A percentile compares a stretch with the other conserved stretches of the same genome.
Conservation (phyloP, 2,888 invertebrate species). For the Drosophila peninsularis region DNA sequence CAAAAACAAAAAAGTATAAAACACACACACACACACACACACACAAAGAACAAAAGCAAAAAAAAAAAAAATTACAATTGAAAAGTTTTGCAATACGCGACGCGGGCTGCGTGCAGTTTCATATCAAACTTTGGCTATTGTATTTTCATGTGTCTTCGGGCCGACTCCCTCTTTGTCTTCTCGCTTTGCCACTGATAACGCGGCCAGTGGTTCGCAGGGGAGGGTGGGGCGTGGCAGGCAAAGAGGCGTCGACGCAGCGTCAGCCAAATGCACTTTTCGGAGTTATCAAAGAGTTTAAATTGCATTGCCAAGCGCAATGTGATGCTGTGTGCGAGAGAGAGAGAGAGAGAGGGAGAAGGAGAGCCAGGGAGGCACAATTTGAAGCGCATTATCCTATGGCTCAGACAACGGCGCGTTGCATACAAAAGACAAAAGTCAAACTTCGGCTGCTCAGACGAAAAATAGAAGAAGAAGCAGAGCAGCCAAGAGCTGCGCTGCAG, state of each 20-base stretch:
- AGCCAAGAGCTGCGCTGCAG: slow-evolving; percentile 32
- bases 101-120: slow-evolving; percentile 69
- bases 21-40: slow-evolving; percentile 30
- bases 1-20: slow-evolving; percentile 6
- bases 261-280: slow-evolving; percentile 78
- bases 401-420: slow-evolving; percentile 26
- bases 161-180: slow-evolving; percentile 40
- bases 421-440: slow-evolving; percentile 77
- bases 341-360: neutral
- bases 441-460: slow-evolving; percentile 66
- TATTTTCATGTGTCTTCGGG: slow-evolving; percentile 77
- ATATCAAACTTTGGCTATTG: slow-evolving; percentile 80
- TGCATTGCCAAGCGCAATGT: slow-evolving; percentile 72
- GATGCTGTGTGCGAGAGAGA: slow-evolving; percentile 6
- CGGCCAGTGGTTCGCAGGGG: slow-evolving; percentile 10
- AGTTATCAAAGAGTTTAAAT: slow-evolving; percentile 81
- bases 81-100: slow-evolving; percentile 79
- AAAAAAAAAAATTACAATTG: slow-evolving; percentile 66
- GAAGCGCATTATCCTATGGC: slow-evolving; percentile 73
- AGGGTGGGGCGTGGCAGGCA: neutral
- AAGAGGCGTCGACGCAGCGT: slow-evolving; percentile 51
- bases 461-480: neutral
- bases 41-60: neutral
- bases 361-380: slow-evolving; percentile 59
- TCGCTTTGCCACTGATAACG: slow-evolving; percentile 56